Evolutionary conservation across 2,797 vertebrate species (phyloP), one percentile per base, ranked within the genome.

Genomic region (Arremon aurantiirostris): DNA sequence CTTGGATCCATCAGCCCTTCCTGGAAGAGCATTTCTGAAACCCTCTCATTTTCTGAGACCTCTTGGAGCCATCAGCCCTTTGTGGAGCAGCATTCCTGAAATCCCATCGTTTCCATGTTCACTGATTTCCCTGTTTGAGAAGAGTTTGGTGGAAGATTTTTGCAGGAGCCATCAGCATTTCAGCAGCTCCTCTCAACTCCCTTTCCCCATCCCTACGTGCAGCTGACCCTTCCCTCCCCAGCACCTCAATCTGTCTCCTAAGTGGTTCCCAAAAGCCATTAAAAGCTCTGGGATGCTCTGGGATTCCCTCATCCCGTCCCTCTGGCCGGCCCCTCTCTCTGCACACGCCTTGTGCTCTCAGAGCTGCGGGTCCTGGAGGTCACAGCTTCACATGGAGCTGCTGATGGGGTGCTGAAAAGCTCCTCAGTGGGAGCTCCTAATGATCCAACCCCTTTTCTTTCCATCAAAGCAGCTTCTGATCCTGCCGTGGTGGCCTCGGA

Each of bases 401-500:
- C 0, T 1, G 4, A 9, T n/a, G 6, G 41, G 41, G 5, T 26
- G 55, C 8, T 37, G 72, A 39, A 8, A 35, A 34, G 0, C 64
- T 35, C 61, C 89, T 35, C 66, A 9, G 11, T 12, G 2, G 7
- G 49, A 61, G 66, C 78, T 91, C 52, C 70, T 91, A 23, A 89
- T 53, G 78, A 91, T 12, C 75, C 71, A 87, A 5, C 59, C 60
- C 30, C 2, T 85, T 72, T 13, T 8, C 68, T 55, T 55, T 8
- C 0, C 4, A 82, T 82, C 87, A 89, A 82, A 95, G 91, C 90
- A 76, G 39, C 68, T 50, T 93, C 93, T 87, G 90, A 95, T 93
- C 82, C 71, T 28, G 7, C 13, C 16, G 11, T 37, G 56, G 41
- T n/a, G 4, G 27, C 34, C 86, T 56, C 2, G 0, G 32, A 22